Evolutionary conservation across 2,113 vertebrate species (phyloP), one percentile per base, ranked within the genome.

Genomic region (Ictalurus punctatus): DNA sequence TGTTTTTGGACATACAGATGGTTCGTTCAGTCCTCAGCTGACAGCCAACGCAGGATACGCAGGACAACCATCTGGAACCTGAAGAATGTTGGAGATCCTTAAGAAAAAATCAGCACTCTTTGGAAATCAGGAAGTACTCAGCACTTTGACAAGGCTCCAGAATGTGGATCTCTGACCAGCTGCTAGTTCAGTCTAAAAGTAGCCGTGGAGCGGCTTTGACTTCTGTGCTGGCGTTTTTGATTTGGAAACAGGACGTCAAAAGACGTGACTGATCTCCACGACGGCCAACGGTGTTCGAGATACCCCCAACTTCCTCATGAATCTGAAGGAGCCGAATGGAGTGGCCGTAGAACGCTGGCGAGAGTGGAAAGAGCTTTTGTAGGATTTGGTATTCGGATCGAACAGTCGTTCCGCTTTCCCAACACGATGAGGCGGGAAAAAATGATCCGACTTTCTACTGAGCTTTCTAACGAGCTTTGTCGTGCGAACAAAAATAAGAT

Each of bases 1-100:
- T 80, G 78, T 54, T 54, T 30, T 54, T 54, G 78, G 78, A 80
- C 27, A 30, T 54, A 56, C 78, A 80, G 78, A 54, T 80, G 78
- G 78, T 56, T 79, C 27, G 23, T 79, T 80, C 27, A 19, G 48
- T 56, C 48, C 30, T 80, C 78, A 54, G 48, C 78, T 80, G 48
- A 56, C 48, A 54, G 48, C 48, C 23, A 14, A 9, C 74, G 27
- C 78, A 54, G 52, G 74, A 52, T 13, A 48, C 4, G 23, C 74
- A 78, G 74, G 40, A 78, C 10, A 17, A 56, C 78, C 78, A 80
- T 80, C 78, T 80, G 78, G 52, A 80, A 8, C 17, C 78, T 34
- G 17, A 56, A 80, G 52, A 80, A 80, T 14, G 48, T 30, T 30
- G 27, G 52, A 79, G 76, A 80, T 80, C 14, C 78, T 79, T 54